phyloP scores from a whole-genome alignment of 2,797 vertebrate species.

The Crocidura indochinensis region DNA sequence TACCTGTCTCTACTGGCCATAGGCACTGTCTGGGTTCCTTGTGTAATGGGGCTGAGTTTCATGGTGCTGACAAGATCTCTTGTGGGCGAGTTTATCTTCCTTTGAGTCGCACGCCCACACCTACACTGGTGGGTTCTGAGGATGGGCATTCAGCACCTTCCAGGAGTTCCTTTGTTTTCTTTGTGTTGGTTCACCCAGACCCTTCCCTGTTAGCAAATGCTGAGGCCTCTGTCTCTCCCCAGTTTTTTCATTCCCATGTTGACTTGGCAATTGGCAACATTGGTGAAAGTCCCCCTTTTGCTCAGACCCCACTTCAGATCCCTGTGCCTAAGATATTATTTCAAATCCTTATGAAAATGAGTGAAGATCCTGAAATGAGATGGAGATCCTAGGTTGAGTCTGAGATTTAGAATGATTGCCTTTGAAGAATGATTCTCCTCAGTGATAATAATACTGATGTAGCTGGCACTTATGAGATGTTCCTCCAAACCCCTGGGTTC shows the following conservation, averaged over 20 bases:
- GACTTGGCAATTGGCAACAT: accelerated
- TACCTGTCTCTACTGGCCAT: accelerated
- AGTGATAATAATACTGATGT: background rate
- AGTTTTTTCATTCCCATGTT: background rate
- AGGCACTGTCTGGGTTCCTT: background rate
- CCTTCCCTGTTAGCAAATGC: background rate
- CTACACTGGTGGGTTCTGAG: too few relatives aligned
- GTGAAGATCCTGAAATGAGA: background rate
- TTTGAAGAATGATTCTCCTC: background rate
- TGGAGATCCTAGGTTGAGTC: background rate
- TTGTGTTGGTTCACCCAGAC: too few relatives aligned
- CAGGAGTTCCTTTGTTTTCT: background rate
- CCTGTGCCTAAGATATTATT: accelerated
- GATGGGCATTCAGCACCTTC: background rate
- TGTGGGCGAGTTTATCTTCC: too few relatives aligned
- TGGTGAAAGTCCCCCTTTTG: background rate
- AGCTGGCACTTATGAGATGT: too few relatives aligned
- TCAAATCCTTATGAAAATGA: background rate
- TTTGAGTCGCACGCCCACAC: background rate
- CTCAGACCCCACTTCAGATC: background rate
- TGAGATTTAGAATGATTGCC: background rate
- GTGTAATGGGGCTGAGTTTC: background rate
- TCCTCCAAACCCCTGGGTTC: background rate
- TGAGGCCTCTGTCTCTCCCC: background rate
- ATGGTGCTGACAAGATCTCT: background rate